Evolutionary conservation across 2,888 invertebrate genomes (phyloP), one percentile per base, ranked within the genome.

Genomic region (Poecilobothrus nobilitatus): DNA sequence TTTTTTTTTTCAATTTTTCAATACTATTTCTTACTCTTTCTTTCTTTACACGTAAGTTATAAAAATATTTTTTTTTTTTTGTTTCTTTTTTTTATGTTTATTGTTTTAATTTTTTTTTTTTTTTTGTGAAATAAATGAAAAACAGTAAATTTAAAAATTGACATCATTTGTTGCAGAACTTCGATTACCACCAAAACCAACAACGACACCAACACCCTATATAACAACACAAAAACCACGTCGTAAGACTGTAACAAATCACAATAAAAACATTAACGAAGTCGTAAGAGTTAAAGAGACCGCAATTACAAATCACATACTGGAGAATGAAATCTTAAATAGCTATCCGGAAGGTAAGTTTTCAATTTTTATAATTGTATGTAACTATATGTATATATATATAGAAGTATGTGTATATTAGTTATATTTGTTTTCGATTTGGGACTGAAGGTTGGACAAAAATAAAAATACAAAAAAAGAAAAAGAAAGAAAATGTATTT

Each of bases 251-350:
- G 70, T 78, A 70, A 74, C 77, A 67, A 73, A 75, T 66, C 72
- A 72, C 67, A 80, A 78, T 74, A 81, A 81, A 75, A 79, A 78
- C 71, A 75, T 79, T 71, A 81, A 81, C 75, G 81, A 81, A 78
- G 81, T 80, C 71, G 78, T 80, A 73, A 79, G 81, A 73, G 78
- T 78, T 70, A 81, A 81, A 74, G 80, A 80, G 74, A 78, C 76
- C 70, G 76, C 78, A 74, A 78, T 78, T 73, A 78, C 78, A 75
- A 81, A 78, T 78, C 78, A 79, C 75, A 76, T 79, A 75, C 78
- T 78, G 68, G 81, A 79, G 74, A 81, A 78, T 74, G 77, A 78
- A 70, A 75, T 78, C 70, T 74, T 75, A 67, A 72, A 71, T 67
- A 72, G 72, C 66, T 71, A 72, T 69, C 72, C 73, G 67, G 74